Evolutionary conservation across 92 coral and sea anemone species (phyloP), one percentile per base, ranked within the genome.

Genomic region (Siderastrea radians): DNA sequence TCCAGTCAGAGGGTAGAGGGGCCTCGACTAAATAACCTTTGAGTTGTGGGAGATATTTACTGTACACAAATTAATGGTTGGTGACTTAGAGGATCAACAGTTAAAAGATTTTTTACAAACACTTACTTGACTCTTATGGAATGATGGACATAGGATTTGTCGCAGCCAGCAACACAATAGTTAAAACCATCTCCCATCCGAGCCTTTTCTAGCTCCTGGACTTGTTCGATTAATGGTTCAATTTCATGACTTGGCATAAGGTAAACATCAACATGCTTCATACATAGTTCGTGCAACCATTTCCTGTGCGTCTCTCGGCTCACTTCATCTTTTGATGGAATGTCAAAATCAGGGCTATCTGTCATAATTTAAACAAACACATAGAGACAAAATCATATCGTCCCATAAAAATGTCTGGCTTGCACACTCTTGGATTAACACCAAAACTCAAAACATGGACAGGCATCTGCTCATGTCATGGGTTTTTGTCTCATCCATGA

Each of bases 221-320:
- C 66, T 74, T 89, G 88, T 57, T 89, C 73, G 15, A 89, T 71
- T 57, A 83, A 57, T 38, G 88, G 88, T 57, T 79, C 57, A 4
- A 83, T 72, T 19, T 86, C 85, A 72, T 85, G 65, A 75, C 80
- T 64, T 65, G 71, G 45, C 59, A 69, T 64, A 15, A 84, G 75
- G 78, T 75, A 80, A 45, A 49, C 87, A 46, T 92, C 80, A 5
- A 87, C 92, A 84, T 60, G 49, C 38, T 87, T 76, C 68, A n/a
- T 64, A 78, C 94, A 87, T 61, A 92, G 53, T 51, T 92, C 92
- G 82, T 87, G 46, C 43, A 92, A 78, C 92, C 87, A 87, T 52
- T 73, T 83, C 69, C 92, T 71, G n/a, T 80, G 67, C 38, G 84
- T 88, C 75, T 87, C 92, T 13, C 46, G 77, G 72, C 43, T 67